Percentiles rank a stretch among this genome's conserved stretches.
Conservation (phyloP, 2,888 invertebrate species). For the Habroteleia sp. region DNA sequence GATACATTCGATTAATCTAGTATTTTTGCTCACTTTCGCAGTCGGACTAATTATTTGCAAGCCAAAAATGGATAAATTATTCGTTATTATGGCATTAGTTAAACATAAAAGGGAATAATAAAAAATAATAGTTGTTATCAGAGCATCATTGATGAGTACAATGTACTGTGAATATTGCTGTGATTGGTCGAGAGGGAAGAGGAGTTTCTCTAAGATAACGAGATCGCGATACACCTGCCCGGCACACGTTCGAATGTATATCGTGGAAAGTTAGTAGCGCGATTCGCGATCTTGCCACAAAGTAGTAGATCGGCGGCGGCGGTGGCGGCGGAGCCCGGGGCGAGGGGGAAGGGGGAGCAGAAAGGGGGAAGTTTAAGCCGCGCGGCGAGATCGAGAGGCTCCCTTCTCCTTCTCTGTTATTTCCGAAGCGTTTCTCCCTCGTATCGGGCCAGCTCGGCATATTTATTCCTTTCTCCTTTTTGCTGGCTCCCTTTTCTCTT, state of each 20-base stretch:
- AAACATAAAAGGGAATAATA: conserved; percentile 7
- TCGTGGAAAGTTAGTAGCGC: conserved; percentile 65
- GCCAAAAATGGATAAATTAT: conserved; percentile 1
- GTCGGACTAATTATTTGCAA: conserved; percentile 9
- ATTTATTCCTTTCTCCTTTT: conserved; percentile 79
- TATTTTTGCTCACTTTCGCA: too few relatives aligned
- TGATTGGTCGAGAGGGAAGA: conserved; percentile 54
- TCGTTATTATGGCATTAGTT: conserved; percentile 4
- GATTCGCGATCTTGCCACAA: conserved; percentile 72
- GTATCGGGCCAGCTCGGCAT: conserved; percentile 69
- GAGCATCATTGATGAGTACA: conserved; percentile 48
- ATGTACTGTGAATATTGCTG: conserved; percentile 29
- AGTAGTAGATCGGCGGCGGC: conserved; percentile 69
- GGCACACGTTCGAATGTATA: conserved; percentile 65
- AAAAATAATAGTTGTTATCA: conserved; percentile 24
- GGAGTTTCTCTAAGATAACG: conserved; percentile 67
- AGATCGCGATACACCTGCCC: conserved; percentile 71
- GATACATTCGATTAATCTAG: too few relatives aligned
- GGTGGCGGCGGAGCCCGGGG: conserved; percentile 4
- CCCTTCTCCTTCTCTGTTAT: conserved; percentile 61
- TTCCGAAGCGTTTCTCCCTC: conserved; percentile 59
- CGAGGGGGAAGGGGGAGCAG: conserved; percentile 30
- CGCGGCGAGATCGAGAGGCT: conserved; percentile 54
- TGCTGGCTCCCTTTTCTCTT: conserved; percentile 73
- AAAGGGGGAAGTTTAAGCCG: conserved; percentile 62